Percentiles rank a stretch among this genome's conserved stretches.
These are phyloP conservation scores for Magallana ariakensis DNA, from an alignment of 1,140 invertebrate genomes.

Conservation along the genomic window DNA sequence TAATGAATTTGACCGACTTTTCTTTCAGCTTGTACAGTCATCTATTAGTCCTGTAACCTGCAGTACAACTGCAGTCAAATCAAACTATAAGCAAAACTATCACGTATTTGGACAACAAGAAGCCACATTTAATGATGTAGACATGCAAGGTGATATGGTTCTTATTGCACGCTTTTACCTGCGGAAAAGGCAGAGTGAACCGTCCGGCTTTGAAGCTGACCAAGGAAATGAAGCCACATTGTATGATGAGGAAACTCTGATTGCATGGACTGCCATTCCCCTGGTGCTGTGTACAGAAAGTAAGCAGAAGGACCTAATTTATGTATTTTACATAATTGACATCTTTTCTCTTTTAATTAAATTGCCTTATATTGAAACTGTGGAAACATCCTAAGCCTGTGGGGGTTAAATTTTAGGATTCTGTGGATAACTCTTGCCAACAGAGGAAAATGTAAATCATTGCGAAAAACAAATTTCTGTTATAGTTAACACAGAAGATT, in stretches of 20 bases:
- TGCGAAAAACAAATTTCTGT: too few relatives aligned
- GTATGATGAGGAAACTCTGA: conserved; percentile 73
- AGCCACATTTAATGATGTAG: conserved; percentile 74
- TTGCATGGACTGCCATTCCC: conserved; percentile 76
- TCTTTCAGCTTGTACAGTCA: conserved; percentile 76
- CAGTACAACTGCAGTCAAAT: conserved; percentile 75
- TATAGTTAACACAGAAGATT: too few relatives aligned
- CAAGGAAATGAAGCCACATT: conserved; percentile 62
- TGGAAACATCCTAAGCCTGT: too few relatives aligned
- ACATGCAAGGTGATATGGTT: conserved; percentile 75
- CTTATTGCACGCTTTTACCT: conserved; percentile 74
- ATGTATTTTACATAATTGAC: not conserved
- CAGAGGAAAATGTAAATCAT: too few relatives aligned
- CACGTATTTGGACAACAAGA: conserved; percentile 79
- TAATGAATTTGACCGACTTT: not conserved
- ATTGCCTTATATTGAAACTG: too few relatives aligned
- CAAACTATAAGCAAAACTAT: conserved; percentile 77
- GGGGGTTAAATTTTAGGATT: too few relatives aligned
- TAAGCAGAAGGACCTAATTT: not conserved
- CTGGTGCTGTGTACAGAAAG: conserved; percentile 62
- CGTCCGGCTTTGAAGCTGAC: conserved; percentile 59
- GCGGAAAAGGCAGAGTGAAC: conserved; percentile 60
- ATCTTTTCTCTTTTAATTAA: too few relatives aligned
- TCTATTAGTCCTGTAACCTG: conserved; percentile 75
- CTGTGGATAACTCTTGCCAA: too few relatives aligned